A percentile compares a stretch with the other conserved stretches of the same genome.
These are phyloP conservation scores for Drosophila erecta DNA, from an alignment of 1,140 invertebrate species.

Conservation along the genomic window DNA sequence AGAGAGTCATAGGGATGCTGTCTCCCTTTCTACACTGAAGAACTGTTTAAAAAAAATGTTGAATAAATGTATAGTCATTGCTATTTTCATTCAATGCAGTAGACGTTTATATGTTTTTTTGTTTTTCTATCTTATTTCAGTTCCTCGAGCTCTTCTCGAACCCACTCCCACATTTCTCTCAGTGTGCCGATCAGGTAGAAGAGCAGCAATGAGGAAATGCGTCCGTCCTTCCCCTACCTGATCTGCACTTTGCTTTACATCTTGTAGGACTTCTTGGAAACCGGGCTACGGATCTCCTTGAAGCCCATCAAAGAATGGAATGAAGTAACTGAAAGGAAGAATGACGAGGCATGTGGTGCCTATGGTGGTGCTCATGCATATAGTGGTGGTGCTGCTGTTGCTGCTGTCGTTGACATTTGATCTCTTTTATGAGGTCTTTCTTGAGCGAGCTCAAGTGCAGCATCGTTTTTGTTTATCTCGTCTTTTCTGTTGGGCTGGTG, in stretches of 20 bases:
- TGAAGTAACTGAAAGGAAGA: slow-evolving; percentile 39
- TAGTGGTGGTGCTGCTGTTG: slow-evolving; percentile 21
- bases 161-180: slow-evolving; percentile 6
- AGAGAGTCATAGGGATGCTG: slow-evolving; percentile 19
- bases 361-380: slow-evolving; percentile 16
- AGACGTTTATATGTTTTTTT: not conserved
- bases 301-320: slow-evolving; percentile 34
- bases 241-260: slow-evolving; percentile 77
- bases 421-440: slow-evolving; percentile 78
- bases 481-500: slow-evolving; percentile 9
- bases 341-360: slow-evolving; percentile 51
- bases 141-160: not conserved
- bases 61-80: not conserved
- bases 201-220: slow-evolving; percentile 66
- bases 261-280: slow-evolving; percentile 79
- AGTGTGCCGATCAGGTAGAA: slow-evolving; percentile 58
- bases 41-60: not conserved
- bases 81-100: not conserved
- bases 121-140: not conserved
- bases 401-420: slow-evolving; percentile 73
- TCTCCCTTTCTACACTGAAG: slow-evolving; percentile 19
- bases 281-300: slow-evolving; percentile 21
- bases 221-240: slow-evolving; percentile 40
- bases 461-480: slow-evolving; percentile 37
- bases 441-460: slow-evolving; percentile 47